Base-by-base conservation (phyloP, 2,113 vertebrate species). In the Tyto alba region DNA sequence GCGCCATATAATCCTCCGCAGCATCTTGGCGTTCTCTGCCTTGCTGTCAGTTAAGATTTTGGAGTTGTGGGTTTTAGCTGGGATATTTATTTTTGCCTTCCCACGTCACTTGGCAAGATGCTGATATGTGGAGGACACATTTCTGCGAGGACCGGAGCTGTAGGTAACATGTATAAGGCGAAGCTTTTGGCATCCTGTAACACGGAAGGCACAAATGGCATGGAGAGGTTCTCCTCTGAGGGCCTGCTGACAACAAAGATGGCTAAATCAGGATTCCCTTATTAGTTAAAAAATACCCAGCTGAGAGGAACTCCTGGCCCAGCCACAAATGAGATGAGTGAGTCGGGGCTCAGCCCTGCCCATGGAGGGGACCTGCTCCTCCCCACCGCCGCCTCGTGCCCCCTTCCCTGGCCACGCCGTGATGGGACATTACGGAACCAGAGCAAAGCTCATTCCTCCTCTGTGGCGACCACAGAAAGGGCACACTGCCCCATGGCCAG, bases 51-150 rank as follows among this genome's bases (percentile, higher is more conserved):
- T 74, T 41, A 45, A 72, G 50, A 85, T 34, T 90, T 63, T 89
- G 41, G 79, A 80, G 30, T n/a, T 53, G 62, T 0, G 19, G 30
- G 11, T 9, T 89, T 94, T 83, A 92, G 45, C 73, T 74, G 83
- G 32, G 47, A 47, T 86, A 53, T 88, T 92, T 92, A n/a, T 57
- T 93, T 93, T 90, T 89, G 67, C 64, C 85, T 95, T 92, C 76
- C 79, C 55, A 36, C 63, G 64, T 88, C n/a, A 2, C 41, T 86
- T 95, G 86, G 80, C 83, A 84, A 55, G 89, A 41, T 13, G 72
- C 10, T 84, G 72, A 7, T 32, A 13, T 1, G 18, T 9, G 55
- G 68, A 13, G 32, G 63, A 55, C 18, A 50, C 3, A 0, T 30
- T 87, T 62, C 76, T 84, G 68, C 41, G 76, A 86, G 68, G 76